phyloP scores from a whole-genome alignment of 2,888 invertebrate genomes.

The Listrodromus nycthemerus region DNA sequence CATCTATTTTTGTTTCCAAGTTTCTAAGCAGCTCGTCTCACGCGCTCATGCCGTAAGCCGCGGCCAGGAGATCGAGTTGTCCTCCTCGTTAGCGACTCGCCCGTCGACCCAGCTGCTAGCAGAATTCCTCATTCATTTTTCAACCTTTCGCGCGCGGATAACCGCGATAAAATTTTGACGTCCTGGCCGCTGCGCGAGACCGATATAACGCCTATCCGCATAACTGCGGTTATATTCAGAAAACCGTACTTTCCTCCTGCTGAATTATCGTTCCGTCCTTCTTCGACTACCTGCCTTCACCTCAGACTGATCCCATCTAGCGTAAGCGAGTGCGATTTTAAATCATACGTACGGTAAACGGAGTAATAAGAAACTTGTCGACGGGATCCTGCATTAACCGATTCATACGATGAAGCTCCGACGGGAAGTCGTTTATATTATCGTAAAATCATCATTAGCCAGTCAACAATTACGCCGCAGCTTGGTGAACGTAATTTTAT shows the following conservation, averaged over 20 bases:
- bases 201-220: constrained; percentile 10
- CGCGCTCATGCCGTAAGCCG: neutral
- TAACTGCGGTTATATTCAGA: neutral
- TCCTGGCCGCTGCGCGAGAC: constrained; percentile 3
- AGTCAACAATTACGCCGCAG: neutral
- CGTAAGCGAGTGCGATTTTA: neutral
- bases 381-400: constrained; percentile 30
- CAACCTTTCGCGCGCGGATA: constrained; percentile 15
- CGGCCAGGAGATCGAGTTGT: constrained; percentile 26
- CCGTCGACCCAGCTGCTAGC: constrained; percentile 36
- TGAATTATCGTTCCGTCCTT: no score
- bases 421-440: constrained; percentile 14
- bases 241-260: no score
- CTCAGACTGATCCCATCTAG: no score
- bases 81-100: constrained; percentile 37
- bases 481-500: neutral
- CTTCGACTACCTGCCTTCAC: no score
- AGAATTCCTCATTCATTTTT: constrained; percentile 40
- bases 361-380: constrained; percentile 9
- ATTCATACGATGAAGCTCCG: neutral
- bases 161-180: constrained; percentile 23
- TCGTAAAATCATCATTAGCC: constrained; percentile 39
- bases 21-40: constrained; percentile 4
- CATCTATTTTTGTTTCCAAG: constrained; percentile 14
- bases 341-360: neutral